Evolutionary conservation across 2,113 vertebrate genomes (phyloP).

Genomic region (Tonatia bakeri): DNA sequence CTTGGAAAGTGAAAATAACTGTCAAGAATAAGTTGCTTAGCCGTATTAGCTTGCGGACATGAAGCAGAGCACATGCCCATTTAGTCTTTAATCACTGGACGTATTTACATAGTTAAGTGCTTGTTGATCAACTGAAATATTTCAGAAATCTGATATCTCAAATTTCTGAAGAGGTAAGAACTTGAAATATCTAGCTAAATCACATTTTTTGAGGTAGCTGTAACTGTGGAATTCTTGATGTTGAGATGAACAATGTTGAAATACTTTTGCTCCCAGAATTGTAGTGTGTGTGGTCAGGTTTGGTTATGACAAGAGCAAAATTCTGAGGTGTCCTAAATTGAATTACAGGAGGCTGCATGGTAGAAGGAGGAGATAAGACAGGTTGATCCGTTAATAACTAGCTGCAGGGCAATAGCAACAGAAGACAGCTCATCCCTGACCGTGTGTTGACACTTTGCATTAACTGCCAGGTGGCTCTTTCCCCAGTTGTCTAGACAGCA

Average conservation of each 20-base stretch:
- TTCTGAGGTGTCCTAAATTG: background rate
- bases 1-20: background rate
- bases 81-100: background rate
- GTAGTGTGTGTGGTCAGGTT: background rate
- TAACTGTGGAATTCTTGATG: background rate
- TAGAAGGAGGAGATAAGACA: background rate
- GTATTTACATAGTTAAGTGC: background rate
- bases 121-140: background rate
- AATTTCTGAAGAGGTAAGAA: background rate
- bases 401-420: background rate
- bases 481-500: background rate
- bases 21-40: background rate
- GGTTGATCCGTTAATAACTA: background rate
- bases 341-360: background rate
- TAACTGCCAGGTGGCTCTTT: background rate
- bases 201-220: background rate
- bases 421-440: background rate
- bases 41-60: background rate
- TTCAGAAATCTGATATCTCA: background rate
- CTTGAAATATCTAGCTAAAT: background rate
- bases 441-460: no score
- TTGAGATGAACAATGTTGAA: background rate
- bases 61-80: accelerated
- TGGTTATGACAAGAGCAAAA: background rate
- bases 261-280: background rate